Conservation (phyloP, 1,140 invertebrate genomes). For the Mylabris phalerata region DNA sequence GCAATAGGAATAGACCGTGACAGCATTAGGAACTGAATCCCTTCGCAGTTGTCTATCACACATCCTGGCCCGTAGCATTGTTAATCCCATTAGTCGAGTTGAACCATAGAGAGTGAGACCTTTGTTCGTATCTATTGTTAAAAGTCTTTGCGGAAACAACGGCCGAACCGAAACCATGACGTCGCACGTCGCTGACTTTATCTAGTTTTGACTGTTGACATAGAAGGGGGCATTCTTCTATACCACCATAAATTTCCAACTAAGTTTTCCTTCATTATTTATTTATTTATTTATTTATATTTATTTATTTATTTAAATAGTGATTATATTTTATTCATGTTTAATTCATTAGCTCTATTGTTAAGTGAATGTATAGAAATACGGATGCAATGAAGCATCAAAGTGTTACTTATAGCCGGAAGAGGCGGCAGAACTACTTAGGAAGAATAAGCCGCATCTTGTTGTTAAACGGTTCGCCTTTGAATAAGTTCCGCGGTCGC, state of each 20-base stretch:
- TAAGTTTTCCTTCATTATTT: no score
- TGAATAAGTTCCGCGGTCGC: conserved; percentile 22
- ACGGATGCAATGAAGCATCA: conserved; percentile 12
- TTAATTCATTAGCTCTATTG: no score
- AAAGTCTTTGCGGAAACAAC: conserved; percentile 27
- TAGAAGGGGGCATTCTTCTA: no score
- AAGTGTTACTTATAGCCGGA: conserved; percentile 18
- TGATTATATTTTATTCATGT: no score
- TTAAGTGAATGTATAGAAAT: no score
- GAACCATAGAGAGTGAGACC: conserved; percentile 17
- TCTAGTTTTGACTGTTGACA: no score
- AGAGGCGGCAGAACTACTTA: conserved; percentile 20
- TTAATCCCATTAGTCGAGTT: conserved; percentile 29
- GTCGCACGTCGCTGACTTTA: conserved; percentile 27
- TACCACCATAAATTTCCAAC: no score
- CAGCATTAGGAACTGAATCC: conserved; percentile 1
- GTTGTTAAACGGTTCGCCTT: conserved; percentile 21
- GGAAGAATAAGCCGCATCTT: conserved; percentile 17
- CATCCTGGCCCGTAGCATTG: conserved; percentile 29
- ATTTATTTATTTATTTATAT: no score
- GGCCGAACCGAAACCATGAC: conserved; percentile 21
- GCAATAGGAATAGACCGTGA: background rate
- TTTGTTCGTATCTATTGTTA: conserved; percentile 27
- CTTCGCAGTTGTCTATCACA: conserved; percentile 26
- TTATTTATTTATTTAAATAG: no score